Evolutionary conservation across 1,140 invertebrate species (phyloP).

Genomic region (Pollicipes pollicipes): DNA sequence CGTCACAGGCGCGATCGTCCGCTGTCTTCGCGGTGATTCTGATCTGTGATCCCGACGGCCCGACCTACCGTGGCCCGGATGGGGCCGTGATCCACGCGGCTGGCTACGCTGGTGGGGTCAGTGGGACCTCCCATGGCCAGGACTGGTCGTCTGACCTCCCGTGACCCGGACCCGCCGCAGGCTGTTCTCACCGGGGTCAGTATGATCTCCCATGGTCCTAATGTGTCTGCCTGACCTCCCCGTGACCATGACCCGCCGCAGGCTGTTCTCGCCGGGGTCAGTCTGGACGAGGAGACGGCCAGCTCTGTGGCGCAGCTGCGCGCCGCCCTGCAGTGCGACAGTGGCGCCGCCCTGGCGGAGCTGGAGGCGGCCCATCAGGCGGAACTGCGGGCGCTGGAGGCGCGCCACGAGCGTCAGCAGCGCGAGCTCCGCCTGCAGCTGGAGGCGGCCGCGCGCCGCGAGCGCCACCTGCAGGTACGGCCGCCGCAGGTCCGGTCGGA

Average conservation of each 20-base stretch:
- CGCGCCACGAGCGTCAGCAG: not conserved
- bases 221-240: no score
- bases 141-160: not conserved
- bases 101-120: no score
- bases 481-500: no score
- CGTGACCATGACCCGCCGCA: not conserved
- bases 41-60: no score
- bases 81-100: no score
- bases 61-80: no score
- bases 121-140: not conserved
- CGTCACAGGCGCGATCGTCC: no score
- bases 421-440: not conserved
- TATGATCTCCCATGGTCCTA: no score
- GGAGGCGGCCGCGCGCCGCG: not conserved
- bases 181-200: no score
- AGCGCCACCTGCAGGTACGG: not conserved
- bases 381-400: not conserved
- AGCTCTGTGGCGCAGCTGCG: not conserved
- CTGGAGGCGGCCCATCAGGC: not conserved
- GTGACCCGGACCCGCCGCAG: no score
- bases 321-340: not conserved
- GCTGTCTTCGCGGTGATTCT: no score
- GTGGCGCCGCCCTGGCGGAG: conserved; percentile 1
- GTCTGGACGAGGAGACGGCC: not conserved
- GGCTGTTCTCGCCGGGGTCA: not conserved